Evolutionary conservation across 2,888 invertebrate species (phyloP), one percentile per base, ranked within the genome.

Genomic region (Habrosyne pyritoides): DNA sequence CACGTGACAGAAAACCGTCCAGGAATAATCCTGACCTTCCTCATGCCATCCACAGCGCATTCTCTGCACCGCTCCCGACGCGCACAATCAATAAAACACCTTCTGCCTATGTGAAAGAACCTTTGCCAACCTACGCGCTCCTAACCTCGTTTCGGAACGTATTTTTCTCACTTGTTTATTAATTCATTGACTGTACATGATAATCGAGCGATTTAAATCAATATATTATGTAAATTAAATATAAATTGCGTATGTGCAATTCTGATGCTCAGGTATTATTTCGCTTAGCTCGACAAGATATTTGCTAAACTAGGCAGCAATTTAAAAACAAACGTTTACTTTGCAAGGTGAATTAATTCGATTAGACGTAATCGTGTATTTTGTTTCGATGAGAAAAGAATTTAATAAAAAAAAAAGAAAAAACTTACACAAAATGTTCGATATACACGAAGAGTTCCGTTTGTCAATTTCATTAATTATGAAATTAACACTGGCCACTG

Each of bases 1-100:
- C 48, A 52, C 46, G 57, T 57, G 59, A 66, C 57, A 71, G 64
- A 42, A 33, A 14, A 8, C n/a, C 12, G 14, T 18, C 18, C 14
- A 42, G 42, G 66, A 63, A 62, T 62, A 65, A 60, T 79, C 82
- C 87, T 86, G 87, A 87, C 88, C 87, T 87, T 84, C 75, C 84
- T 65, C 75, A 83, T 81, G 66, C 71, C 71, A 55, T 53, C 61
- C 73, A 68, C 71, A 68, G 77, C 85, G 84, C 86, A 83, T 80
- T 83, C 71, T 73, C 69, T 71, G 69, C 75, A 72, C 65, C 67
- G 64, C 58, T 56, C 64, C 56, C 55, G 46, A 68, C 69, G 76
- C 77, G 76, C 80, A 76, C 64, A 86, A 87, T 87, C 87, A 81
- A 87, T 87, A 87, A 75, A 47, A 68, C 64, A 67, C 14, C 36